phyloP scores from a whole-genome alignment of 2,797 vertebrate species.

The Oceanodroma leucorhoa region DNA sequence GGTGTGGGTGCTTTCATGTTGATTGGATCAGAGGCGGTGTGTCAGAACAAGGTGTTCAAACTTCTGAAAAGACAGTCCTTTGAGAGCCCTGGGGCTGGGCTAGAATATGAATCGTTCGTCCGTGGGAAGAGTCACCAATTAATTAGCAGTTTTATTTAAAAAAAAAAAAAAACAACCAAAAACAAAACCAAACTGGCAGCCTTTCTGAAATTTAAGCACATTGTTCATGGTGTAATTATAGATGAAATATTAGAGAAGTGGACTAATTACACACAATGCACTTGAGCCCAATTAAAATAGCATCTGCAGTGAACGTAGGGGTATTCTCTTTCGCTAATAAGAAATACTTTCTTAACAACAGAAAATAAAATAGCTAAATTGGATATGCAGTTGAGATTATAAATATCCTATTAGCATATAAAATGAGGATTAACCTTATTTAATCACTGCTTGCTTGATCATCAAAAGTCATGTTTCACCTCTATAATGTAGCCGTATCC shows the following conservation, averaged over 20 bases:
- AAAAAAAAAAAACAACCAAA: neutral
- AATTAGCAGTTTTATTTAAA: conserved; percentile 32
- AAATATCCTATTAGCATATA: conserved; percentile 82
- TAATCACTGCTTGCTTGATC: conserved; percentile 76
- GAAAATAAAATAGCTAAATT: conserved; percentile 81
- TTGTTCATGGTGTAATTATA: conserved; percentile 77
- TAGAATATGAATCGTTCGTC: neutral
- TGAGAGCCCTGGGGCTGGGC: neutral
- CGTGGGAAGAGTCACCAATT: conserved; percentile 50
- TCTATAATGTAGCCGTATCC: conserved; percentile 64
- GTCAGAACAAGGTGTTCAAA: neutral
- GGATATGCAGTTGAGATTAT: conserved; percentile 80
- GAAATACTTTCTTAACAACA: conserved; percentile 79
- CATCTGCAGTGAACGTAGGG: conserved; percentile 71
- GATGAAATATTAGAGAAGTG: conserved; percentile 82
- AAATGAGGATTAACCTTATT: conserved; percentile 81
- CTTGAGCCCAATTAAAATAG: conserved; percentile 81
- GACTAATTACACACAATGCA: conserved; percentile 78
- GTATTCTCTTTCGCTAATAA: conserved; percentile 75
- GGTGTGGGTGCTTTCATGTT: neutral
- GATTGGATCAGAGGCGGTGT: neutral
- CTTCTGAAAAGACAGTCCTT: neutral
- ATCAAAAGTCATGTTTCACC: conserved; percentile 75
- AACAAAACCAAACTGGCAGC: conserved; percentile 22
- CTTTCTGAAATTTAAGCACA: conserved; percentile 75